Base-by-base conservation (phyloP, 2,888 invertebrate species). In the Drosophila fungiperda region DNA sequence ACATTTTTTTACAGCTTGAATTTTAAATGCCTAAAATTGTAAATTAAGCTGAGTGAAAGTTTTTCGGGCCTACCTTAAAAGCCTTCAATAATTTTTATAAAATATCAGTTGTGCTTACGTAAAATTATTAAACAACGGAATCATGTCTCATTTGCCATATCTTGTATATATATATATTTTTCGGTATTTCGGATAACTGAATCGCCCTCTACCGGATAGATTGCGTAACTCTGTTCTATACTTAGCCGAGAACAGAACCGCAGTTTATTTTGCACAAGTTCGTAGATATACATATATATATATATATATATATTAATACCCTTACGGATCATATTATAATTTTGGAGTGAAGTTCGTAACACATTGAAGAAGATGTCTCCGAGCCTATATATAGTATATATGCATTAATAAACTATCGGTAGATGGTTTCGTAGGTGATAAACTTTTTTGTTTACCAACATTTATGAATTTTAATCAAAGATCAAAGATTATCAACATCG, bases 41-140 rank as follows among this genome's bases (percentile, higher is more conserved):
- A 26, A 45, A 50, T 69, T 49, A 32, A 64, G 57, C 61, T 35
- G 29, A 75, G 82, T 76, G 87, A 87, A 82, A 82, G 85, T 84
- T 87, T 80, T 58, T 42, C 36, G 45, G 36, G 82, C 83, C 86
- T 80, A 86, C 68, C 50, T 15, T 50, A 65, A 66, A 49, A n/a
- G 38, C 49, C 36, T 65, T 36, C 58, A 72, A 53, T 45, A 48
- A 40, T 20, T 20, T 26, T 38, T 32, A 75, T 57, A 54, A 54
- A 59, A 36, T 35, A 36, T 52, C 35, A 9, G 40, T n/a, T 32
- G n/a, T 15, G 35, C 15, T 49, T 49, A 33, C 40, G 20, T n/a
- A 50, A 50, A 53, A n/a, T 35, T 66, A 55, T 68, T 68, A 20
- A 71, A 54, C 49, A 70, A 45, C 32, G 35, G 1, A 35, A 36